Evolutionary conservation across 2,888 invertebrate species (phyloP), one percentile per base, ranked within the genome.

Genomic region (Dicyrtomina minuta): DNA sequence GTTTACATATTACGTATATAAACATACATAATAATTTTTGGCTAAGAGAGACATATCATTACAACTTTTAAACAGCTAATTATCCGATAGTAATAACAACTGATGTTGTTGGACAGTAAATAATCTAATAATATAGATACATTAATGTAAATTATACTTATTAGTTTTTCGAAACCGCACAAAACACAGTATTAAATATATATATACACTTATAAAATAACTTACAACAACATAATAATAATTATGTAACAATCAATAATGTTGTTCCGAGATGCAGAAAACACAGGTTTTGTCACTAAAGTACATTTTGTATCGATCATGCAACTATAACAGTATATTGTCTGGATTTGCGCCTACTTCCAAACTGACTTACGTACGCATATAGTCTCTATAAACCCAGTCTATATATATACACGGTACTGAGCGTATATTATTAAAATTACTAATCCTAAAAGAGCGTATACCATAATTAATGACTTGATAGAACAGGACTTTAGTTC

Each of bases 401-500:
- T 51, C 51, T 51, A 51, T 51, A 10, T 51, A 51, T 22, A 51
- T 20, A 51, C 15, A 51, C 26, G 8, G 26, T 56, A 24, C 10
- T 56, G 8, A 26, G 20, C 26, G 17, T 2, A 15, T n/a, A 58
- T 17, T 43, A 44, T 4, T 12, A 46, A 46, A 46, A 46, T 46
- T 44, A 41, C 20, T 22, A 22, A 33, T 60, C 39, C 10, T 59
- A n/a, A 27, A 39, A 22, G 24, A 44, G 17, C 39, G 12, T 44
- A 4, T 59, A 39, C 8, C 24, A 44, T 51, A 26, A 64, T n/a
- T 64, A 64, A 65, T 65, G 65, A 65, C 65, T 65, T 33, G 65
- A 55, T 39, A 51, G 22, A 55, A 65, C 65, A 65, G 41, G 65
- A 65, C 64, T 64, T 17, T 13, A 64, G 46, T 49, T 46, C 12